phyloP scores from a whole-genome alignment of 2,797 vertebrate genomes.

The Podarcis siculus region DNA sequence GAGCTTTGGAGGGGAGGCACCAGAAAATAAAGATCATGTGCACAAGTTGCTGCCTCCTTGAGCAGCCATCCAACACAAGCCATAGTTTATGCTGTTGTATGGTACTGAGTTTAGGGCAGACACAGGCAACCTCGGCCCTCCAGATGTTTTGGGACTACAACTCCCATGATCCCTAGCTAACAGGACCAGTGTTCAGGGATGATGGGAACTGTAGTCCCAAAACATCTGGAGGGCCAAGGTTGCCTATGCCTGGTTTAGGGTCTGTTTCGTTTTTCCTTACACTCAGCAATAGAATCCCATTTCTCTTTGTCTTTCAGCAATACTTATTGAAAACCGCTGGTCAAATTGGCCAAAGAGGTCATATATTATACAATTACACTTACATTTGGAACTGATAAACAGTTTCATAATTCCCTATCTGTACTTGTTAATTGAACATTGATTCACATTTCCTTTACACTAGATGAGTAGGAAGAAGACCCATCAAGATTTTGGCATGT shows the following conservation, averaged over 20 bases:
- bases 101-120: not conserved
- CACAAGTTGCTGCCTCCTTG: too few relatives aligned
- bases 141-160: too few relatives aligned
- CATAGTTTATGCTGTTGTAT: not conserved
- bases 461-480: slow-evolving; percentile 12
- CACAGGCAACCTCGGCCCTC: too few relatives aligned
- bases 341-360: not conserved
- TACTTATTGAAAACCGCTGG: not conserved
- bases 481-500: not conserved
- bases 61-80: too few relatives aligned
- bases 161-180: too few relatives aligned
- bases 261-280: not conserved
- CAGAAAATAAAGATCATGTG: too few relatives aligned
- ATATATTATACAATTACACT: slow-evolving; percentile 6
- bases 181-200: too few relatives aligned
- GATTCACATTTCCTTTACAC: not conserved
- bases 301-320: not conserved
- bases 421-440: not conserved
- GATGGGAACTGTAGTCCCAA: too few relatives aligned
- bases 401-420: not conserved
- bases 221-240: too few relatives aligned
- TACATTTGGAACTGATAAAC: not conserved
- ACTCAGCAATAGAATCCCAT: not conserved
- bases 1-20: too few relatives aligned
- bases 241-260: not conserved